These are phyloP conservation scores for Griposia aprilina DNA, from an alignment of 2,888 invertebrate genomes.

Conservation along the genomic window DNA sequence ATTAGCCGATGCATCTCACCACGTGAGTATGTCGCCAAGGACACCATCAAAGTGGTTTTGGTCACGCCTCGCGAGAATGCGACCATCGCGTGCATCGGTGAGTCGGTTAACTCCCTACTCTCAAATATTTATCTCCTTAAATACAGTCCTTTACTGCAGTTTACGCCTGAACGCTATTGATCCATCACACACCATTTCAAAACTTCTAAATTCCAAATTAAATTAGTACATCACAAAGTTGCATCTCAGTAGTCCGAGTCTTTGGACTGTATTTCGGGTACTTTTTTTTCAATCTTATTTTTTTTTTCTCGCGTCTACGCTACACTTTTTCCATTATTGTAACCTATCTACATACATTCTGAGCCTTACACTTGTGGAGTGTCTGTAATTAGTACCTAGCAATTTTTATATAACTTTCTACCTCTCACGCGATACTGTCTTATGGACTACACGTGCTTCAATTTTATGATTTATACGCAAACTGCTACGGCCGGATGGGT, in stretches of 20 bases:
- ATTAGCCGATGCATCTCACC: conserved; percentile 95
- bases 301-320: conserved; percentile 76
- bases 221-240: conserved; percentile 61
- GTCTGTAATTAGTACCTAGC: conserved; percentile 82
- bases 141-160: conserved; percentile 85
- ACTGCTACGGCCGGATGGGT: conserved; percentile 79
- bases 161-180: conserved; percentile 75
- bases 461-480: conserved; percentile 83
- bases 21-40: conserved; percentile 95
- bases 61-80: conserved; percentile 95
- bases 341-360: conserved; percentile 78
- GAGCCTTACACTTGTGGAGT: conserved; percentile 85
- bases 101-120: conserved; percentile 89
- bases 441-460: conserved; percentile 84
- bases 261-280: conserved; percentile 86
- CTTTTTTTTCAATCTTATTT: conserved; percentile 70
- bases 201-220: conserved; percentile 66
- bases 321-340: conserved; percentile 77
- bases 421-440: conserved; percentile 81
- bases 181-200: conserved; percentile 69
- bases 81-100: conserved; percentile 93
- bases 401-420: conserved; percentile 78
- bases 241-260: conserved; percentile 74
- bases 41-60: conserved; percentile 93
- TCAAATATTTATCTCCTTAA: conserved; percentile 84